Percentiles rank a stretch among this genome's conserved stretches.
Conservation (phyloP, 2,888 invertebrate species). For the Dryadula phaetusa region DNA sequence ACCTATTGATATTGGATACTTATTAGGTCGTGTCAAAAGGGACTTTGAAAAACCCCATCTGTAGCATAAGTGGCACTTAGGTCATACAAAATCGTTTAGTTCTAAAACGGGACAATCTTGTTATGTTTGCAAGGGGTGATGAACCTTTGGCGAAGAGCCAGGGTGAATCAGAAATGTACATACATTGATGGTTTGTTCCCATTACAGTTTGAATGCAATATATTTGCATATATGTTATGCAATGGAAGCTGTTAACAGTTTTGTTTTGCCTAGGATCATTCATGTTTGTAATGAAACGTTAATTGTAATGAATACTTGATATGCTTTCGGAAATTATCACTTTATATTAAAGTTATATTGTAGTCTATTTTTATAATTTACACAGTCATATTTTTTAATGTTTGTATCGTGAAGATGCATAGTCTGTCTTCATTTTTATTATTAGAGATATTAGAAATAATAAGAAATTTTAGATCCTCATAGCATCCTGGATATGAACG, state of each 20-base stretch:
- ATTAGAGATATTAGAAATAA: no score
- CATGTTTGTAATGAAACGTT: not conserved
- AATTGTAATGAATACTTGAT: no score
- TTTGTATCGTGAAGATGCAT: no score
- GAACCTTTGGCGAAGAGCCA: slow-evolving; percentile 67
- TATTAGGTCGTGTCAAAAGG: slow-evolving; percentile 17
- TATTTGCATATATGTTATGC: slow-evolving; percentile 40
- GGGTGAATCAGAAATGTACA: slow-evolving; percentile 43
- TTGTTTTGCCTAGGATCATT: not conserved
- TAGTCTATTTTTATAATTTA: no score
- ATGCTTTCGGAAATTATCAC: no score
- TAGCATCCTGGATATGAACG: no score
- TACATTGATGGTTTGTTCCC: slow-evolving; percentile 27
- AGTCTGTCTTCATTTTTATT: no score
- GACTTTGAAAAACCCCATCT: slow-evolving; percentile 11
- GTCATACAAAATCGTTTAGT: slow-evolving; percentile 57
- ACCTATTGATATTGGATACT: not conserved
- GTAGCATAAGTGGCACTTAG: slow-evolving; percentile 48
- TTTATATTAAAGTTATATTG: no score
- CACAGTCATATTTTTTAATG: no score
- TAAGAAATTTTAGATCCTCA: no score
- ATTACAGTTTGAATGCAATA: slow-evolving; percentile 36
- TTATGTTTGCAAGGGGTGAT: slow-evolving; percentile 39
- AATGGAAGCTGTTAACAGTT: slow-evolving; percentile 19
- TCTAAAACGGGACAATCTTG: slow-evolving; percentile 67